A percentile compares a stretch with the other conserved stretches of the same genome.
Evolutionary conservation across 2,797 vertebrate species (phyloP).

Genomic region (Gorsachius magnificus): DNA sequence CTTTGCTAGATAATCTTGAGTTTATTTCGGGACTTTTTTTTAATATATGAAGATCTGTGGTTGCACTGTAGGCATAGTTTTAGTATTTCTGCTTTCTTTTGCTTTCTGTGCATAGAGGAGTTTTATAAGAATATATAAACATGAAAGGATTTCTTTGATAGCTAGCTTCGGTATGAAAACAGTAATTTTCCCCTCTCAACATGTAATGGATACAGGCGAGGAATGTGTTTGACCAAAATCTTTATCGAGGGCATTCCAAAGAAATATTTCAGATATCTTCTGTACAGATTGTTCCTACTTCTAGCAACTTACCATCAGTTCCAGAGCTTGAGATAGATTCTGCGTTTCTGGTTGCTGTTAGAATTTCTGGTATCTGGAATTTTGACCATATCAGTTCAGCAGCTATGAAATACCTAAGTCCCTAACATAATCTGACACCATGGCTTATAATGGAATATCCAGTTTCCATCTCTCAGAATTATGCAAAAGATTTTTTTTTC

Average conservation of each 20-base stretch:
- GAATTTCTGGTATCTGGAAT: background rate
- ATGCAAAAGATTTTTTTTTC: background rate
- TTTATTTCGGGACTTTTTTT: background rate
- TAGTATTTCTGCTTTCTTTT: background rate
- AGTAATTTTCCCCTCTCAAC: background rate
- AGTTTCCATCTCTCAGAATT: background rate
- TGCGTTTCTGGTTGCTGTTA: background rate
- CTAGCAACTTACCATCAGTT: background rate
- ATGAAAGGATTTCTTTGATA: background rate
- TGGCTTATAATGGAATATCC: background rate
- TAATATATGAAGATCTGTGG: background rate
- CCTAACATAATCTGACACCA: background rate
- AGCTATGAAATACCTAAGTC: background rate
- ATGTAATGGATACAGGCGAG: background rate
- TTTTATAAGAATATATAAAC: background rate
- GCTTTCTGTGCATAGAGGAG: background rate
- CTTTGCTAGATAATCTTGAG: background rate
- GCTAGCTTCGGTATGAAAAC: background rate
- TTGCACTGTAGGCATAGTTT: background rate
- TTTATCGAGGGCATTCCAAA: background rate
- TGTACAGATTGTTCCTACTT: background rate
- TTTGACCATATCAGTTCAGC: background rate
- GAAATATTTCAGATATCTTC: background rate
- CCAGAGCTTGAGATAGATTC: background rate
- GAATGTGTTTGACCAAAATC: background rate